Evolutionary conservation across 2,888 invertebrate genomes (phyloP), one percentile per base, ranked within the genome.

Genomic region (Margaritifera margaritifera): DNA sequence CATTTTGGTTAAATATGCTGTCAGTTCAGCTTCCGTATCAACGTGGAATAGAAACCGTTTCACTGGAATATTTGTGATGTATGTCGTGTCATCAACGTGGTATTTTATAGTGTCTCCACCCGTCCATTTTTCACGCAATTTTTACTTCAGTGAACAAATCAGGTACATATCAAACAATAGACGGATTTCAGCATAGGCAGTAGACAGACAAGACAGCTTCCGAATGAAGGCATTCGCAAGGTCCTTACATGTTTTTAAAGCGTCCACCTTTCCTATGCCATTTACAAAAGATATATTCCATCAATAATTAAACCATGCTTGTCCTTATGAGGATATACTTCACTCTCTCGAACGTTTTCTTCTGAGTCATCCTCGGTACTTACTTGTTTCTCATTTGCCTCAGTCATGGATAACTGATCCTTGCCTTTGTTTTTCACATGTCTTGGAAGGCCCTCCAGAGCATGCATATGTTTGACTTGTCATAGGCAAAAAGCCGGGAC

Each of bases 111-210:
- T 6, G 5, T 61, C 52, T 3, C 61, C 61, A 61, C 51, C 61
- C 15, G 51, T 61, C 22, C 61, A 52, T 22, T 50, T 61, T 18
- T 61, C 61, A 52, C 61, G 50, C 4, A 52, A 52, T 51, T 61
- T 51, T 52, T 50, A 51, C 25, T 61, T 61, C 61, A 61, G 52
- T 24, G 61, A 61, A 22, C 24, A 3, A 11, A 52, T n/a, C 31
- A 61, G 52, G 19, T 61, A 61, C 19, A 51, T 61, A 25, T 61
- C 61, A 51, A 51, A 61, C n/a, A 61, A 22, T 24, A 61, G 61
- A 5, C 61, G 18, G 25, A 61, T 52, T 19, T 61, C 61, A 6
- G 61, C 50, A 25, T 5, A 61, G 24, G 19, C 4, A 18, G 4
- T 4, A 51, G 61, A 8, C 24, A 22, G 22, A 15, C 22, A 52